A percentile compares a stretch with the other conserved stretches of the same genome.
These are phyloP conservation scores for Drosophila diplacantha DNA, from an alignment of 2,888 invertebrate species.

Conservation along the genomic window DNA sequence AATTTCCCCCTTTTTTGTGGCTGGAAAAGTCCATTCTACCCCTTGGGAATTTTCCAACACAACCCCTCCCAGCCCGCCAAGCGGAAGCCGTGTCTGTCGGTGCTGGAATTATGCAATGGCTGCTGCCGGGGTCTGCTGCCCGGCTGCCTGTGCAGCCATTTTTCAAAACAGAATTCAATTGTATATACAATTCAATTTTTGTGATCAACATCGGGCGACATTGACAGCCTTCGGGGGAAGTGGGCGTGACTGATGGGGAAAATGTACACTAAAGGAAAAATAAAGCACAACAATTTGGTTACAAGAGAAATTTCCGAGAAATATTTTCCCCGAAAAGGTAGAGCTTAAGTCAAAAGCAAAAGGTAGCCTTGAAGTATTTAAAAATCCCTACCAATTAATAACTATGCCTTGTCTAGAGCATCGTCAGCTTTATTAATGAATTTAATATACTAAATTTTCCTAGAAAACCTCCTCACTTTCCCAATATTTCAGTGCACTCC, in stretches of 20 bases:
- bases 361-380: too few relatives aligned
- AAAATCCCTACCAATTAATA: background rate
- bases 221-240: constrained; percentile 49
- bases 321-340: background rate
- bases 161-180: constrained; percentile 69
- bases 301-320: background rate
- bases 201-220: constrained; percentile 60
- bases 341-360: too few relatives aligned
- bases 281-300: background rate
- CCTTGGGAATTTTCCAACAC: background rate
- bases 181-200: constrained; percentile 69
- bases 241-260: background rate
- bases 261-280: constrained; percentile 23
- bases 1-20: background rate
- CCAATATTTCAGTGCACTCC: constrained; percentile 6
- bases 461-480: too few relatives aligned
- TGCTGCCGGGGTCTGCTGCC: constrained; percentile 5
- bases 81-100: constrained; percentile 16
- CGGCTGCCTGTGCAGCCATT: constrained; percentile 48
- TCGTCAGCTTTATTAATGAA: too few relatives aligned
- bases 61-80: background rate
- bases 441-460: background rate
- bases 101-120: constrained; percentile 53
- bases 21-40: constrained; percentile 5
- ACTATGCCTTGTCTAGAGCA: background rate